Evolutionary conservation across 2,888 invertebrate genomes (phyloP).

Genomic region (Aphrophora alni): DNA sequence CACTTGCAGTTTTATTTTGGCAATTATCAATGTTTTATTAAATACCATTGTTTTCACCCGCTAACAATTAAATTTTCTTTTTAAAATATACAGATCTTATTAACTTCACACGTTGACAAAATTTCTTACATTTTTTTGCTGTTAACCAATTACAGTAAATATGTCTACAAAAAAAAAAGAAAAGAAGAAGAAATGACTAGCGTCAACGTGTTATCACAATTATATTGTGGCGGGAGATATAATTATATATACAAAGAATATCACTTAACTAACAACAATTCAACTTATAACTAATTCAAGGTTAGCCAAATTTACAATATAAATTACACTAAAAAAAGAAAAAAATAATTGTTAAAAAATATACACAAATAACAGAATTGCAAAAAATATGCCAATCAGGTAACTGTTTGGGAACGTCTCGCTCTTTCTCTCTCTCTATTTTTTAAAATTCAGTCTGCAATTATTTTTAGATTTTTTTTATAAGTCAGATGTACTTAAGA

Average conservation of each 20-base stretch:
- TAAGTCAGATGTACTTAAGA: too few relatives aligned
- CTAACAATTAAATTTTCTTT: background rate
- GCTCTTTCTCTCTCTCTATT: background rate
- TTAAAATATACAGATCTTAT: conserved; percentile 1
- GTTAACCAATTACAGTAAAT: background rate
- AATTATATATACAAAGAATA: background rate
- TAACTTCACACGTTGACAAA: background rate
- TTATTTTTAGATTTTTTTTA: background rate
- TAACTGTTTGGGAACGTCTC: background rate
- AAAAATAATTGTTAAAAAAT: background rate
- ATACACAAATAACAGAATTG: background rate
- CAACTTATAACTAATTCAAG: background rate
- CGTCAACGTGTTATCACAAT: background rate
- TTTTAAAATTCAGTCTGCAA: background rate
- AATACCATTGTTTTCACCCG: background rate
- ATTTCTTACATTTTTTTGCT: background rate
- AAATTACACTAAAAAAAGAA: background rate
- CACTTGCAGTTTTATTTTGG: background rate
- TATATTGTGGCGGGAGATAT: background rate
- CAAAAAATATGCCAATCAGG: background rate
- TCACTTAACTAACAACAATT: background rate
- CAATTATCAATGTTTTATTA: background rate
- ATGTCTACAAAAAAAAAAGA: background rate
- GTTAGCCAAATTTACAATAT: background rate
- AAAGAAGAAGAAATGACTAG: background rate